phyloP scores from a whole-genome alignment of 2,888 invertebrate genomes.

The Arrhopalites spinosus region DNA sequence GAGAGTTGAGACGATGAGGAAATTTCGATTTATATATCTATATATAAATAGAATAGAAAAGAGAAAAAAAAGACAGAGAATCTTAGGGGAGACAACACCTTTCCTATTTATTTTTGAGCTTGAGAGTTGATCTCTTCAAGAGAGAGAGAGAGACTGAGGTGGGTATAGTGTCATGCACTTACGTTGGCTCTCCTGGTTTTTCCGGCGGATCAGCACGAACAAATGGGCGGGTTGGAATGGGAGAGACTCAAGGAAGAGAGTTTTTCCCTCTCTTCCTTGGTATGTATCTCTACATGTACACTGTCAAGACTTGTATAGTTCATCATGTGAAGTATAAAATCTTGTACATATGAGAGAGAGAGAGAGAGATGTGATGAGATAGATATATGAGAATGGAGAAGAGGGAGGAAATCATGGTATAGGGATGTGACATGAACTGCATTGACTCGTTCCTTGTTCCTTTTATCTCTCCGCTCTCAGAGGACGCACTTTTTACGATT shows the following conservation, averaged over 20 bases:
- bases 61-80: background rate
- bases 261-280: background rate
- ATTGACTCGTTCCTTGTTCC: conserved; percentile 11
- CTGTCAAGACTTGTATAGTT: background rate
- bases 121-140: conserved; percentile 17
- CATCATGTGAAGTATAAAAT: background rate
- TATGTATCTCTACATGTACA: background rate
- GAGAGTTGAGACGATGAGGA: background rate
- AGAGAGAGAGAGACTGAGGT: background rate
- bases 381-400: background rate
- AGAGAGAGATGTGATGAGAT: background rate
- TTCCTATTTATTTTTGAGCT: conserved; percentile 27
- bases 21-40: conserved; percentile 3
- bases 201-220: conserved; percentile 7
- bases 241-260: background rate
- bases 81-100: conserved; percentile 20
- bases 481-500: conserved; percentile 41
- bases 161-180: background rate
- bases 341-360: background rate
- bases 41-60: conserved; percentile 1
- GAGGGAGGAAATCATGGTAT: background rate
- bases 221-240: conserved; percentile 12
- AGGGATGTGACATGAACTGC: conserved; percentile 30
- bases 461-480: conserved; percentile 33
- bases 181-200: background rate